Conservation (phyloP, 2,113 vertebrate species). For the Rallus limicola region DNA sequence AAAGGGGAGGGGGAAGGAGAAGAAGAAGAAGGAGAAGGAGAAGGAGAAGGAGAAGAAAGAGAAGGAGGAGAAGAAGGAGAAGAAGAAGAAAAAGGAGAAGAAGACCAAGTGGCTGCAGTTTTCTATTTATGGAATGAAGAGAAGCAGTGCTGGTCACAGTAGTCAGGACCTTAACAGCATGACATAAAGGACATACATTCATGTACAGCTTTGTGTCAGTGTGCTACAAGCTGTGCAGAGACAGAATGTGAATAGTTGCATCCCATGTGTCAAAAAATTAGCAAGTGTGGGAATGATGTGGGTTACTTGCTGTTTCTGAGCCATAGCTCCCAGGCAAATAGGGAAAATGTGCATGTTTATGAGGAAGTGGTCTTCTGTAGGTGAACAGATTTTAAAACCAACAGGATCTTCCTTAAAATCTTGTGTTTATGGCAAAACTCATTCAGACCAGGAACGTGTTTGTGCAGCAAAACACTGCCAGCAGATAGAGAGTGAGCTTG, state of each 20-base stretch:
- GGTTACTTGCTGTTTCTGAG: not conserved
- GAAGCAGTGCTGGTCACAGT: not conserved
- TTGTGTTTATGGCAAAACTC: not conserved
- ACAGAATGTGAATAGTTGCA: slow-evolving; percentile 5
- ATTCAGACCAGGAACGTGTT: not conserved
- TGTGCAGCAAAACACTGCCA: not conserved
- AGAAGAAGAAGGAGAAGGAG: no score
- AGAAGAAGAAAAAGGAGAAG: no score
- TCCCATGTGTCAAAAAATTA: not conserved
- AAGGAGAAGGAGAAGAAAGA: no score
- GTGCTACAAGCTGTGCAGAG: not conserved
- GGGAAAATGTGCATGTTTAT: not conserved
- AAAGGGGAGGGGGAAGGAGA: no score
- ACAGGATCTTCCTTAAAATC: not conserved
- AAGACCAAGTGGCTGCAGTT: not conserved
- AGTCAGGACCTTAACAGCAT: not conserved
- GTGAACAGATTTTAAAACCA: not conserved
- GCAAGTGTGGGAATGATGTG: not conserved
- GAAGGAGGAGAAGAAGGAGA: no score
- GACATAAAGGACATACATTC: not conserved
- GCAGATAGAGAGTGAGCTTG: not conserved
- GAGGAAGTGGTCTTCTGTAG: not conserved
- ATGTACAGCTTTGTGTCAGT: not conserved
- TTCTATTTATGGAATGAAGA: slow-evolving; percentile 36
- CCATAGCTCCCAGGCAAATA: not conserved